These are phyloP conservation scores for Cichladusa arquata DNA, from an alignment of 2,113 vertebrate species.

Conservation along the genomic window DNA sequence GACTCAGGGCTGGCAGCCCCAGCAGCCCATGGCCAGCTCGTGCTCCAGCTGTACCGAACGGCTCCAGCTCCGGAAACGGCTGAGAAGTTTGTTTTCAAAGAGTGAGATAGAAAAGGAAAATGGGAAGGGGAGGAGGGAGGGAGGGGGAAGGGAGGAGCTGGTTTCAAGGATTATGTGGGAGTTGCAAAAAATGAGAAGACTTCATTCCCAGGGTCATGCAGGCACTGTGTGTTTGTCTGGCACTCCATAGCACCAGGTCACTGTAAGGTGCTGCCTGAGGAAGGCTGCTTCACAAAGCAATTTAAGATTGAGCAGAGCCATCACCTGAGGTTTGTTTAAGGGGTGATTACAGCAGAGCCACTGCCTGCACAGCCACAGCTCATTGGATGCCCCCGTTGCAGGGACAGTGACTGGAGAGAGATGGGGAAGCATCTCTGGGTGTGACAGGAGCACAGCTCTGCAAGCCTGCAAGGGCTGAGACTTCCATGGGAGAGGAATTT, in stretches of 20 bases:
- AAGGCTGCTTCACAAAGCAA: background rate
- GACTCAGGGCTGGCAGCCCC: background rate
- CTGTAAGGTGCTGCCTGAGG: background rate
- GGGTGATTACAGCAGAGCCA: background rate
- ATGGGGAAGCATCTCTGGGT: background rate
- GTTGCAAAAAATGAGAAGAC: background rate
- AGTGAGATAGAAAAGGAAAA: background rate
- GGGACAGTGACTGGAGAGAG: background rate
- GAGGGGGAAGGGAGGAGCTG: background rate
- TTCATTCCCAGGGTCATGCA: background rate
- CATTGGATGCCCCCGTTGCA: rapidly evolving
- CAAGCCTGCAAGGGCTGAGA: background rate
- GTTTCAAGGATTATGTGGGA: background rate
- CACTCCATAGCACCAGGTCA: background rate
- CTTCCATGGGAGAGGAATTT: background rate
- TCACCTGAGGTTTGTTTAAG: background rate
- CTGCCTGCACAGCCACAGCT: background rate
- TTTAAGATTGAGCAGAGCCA: background rate
- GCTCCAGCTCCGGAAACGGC: background rate
- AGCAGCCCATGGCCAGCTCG: background rate
- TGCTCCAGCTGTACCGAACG: background rate
- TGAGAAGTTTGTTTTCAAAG: conserved; percentile 5
- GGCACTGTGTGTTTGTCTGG: background rate
- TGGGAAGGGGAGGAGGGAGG: background rate
- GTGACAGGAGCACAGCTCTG: background rate